Evolutionary conservation across 2,113 vertebrate genomes (phyloP).

Genomic region (Mustela lutreola): DNA sequence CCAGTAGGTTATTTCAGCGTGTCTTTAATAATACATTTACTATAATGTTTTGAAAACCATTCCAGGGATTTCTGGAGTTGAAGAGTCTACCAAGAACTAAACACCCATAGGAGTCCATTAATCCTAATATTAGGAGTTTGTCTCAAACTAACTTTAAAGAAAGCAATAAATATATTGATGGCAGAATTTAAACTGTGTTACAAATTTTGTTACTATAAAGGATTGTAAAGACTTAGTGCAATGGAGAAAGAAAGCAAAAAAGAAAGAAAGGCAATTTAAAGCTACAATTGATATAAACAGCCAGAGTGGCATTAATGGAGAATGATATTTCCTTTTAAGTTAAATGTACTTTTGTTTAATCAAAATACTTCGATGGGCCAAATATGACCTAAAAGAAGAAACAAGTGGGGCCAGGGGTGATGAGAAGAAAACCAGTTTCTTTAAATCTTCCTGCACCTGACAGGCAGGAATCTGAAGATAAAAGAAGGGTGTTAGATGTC

Average conservation of each 20-base stretch:
- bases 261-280: background rate
- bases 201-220: background rate
- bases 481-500: background rate
- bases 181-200: background rate
- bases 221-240: background rate
- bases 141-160: background rate
- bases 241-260: background rate
- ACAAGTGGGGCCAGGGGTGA: background rate
- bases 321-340: background rate
- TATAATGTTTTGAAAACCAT: background rate
- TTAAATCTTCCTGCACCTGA: background rate
- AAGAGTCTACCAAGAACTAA: background rate
- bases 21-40: background rate
- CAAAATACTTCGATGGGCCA: background rate
- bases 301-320: background rate
- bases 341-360: background rate
- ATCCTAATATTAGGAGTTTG: background rate
- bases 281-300: background rate
- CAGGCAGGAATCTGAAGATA: background rate
- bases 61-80: background rate
- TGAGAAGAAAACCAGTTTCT: background rate
- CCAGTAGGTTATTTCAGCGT: background rate
- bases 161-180: background rate
- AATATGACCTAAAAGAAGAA: background rate
- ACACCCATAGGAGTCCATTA: background rate